Percentiles rank a stretch among this genome's conserved stretches.
Conservation (phyloP, 2,888 invertebrate genomes). For the Lepidonotus clava region DNA sequence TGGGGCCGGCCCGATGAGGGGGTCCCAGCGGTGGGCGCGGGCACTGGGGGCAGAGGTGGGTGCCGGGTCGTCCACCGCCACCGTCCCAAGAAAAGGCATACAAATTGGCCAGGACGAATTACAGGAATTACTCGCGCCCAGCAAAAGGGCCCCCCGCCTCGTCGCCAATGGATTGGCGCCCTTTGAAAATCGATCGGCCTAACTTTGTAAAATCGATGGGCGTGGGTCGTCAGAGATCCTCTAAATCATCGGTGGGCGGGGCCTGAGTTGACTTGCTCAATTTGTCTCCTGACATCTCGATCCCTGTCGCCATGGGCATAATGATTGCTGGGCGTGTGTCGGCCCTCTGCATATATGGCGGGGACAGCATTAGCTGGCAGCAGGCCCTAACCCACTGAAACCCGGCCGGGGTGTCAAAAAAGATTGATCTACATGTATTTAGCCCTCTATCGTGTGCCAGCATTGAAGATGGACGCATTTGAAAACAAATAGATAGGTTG, state of each 20-base stretch:
- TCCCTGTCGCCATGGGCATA: no score
- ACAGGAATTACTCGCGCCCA: not conserved
- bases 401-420: no score
- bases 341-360: no score
- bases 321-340: not conserved
- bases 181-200: constrained; percentile 23
- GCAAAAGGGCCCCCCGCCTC: not conserved
- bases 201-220: constrained; percentile 1
- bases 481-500: not conserved
- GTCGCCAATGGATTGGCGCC: not conserved
- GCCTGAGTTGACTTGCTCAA: not conserved
- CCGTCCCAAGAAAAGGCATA: not conserved
- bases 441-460: no score
- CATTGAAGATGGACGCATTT: not conserved
- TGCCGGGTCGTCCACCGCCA: not conserved
- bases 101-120: not conserved
- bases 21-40: no score
- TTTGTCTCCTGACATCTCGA: constrained; percentile 18
- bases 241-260: not conserved
- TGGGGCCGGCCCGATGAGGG: no score
- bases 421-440: no score
- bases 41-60: not conserved
- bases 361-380: no score
- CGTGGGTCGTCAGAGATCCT: not conserved
- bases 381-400: no score